Evolutionary conservation across 2,797 vertebrate genomes (phyloP), one percentile per base, ranked within the genome.

Genomic region (Pseudochaenichthys georgianus): DNA sequence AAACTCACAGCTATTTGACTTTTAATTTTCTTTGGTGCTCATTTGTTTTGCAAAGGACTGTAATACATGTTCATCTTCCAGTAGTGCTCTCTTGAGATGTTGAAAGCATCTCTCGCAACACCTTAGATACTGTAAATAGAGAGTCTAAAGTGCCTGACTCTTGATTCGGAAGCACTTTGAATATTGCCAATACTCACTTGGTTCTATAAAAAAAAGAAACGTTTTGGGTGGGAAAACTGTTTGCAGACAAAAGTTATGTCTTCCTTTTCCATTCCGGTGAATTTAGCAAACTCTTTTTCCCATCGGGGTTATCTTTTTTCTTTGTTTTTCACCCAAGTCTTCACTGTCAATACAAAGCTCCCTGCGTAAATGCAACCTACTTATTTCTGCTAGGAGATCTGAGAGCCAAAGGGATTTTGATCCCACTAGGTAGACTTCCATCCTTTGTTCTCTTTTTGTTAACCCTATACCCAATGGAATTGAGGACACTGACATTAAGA

Each of bases 1-100:
- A 72, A 88, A 81, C 72, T 87, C 75, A 55, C 67, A 91, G 83
- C 75, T 83, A 82, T 91, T 88, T 87, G 81, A 92, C 84, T 89
- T 84, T 67, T 80, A 67, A 85, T 92, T 87, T 87, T 91, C 75
- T 85, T 87, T 76, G 71, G 72, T 53, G 34, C 58, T 71, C 68
- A 75, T 74, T 86, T 89, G 84, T 88, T 86, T 87, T 85, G 60
- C 70, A 75, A 73, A 77, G 78, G 48, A 66, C 57, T 38, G 19
- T 81, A 51, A 83, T n/a, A 51, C 68, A 73, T 87, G 89, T 79
- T 85, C 62, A 86, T 88, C 84, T 65, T 12, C 19, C 8, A 47
- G 23, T 53, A 77, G 67, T 15, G 38, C 38, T 86, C 88, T 75
- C 74, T 67, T 10, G 77, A 87, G 82, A 83, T 66, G 68, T 38